Conservation (phyloP, 2,797 vertebrate genomes). For the Xiphorhynchus erythropygius region DNA sequence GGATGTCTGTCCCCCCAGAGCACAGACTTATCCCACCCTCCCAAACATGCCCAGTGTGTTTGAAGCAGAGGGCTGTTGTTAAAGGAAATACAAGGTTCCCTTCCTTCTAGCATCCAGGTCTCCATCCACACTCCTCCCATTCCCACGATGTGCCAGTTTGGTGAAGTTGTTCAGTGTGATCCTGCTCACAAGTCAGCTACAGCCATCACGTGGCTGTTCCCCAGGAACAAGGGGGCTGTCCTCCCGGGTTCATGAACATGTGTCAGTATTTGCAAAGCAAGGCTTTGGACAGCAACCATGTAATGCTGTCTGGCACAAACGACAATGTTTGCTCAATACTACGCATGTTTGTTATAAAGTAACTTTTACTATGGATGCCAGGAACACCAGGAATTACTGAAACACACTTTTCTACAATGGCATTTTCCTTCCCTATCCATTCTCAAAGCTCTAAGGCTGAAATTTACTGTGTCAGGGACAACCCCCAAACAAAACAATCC, state of each 20-base stretch:
- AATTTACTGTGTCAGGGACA: background rate
- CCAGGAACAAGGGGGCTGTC: fast-evolving
- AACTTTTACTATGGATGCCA: background rate
- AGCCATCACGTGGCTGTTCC: background rate
- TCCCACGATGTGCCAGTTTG: background rate
- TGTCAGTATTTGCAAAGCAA: background rate
- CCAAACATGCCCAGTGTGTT: background rate
- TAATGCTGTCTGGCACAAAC: background rate
- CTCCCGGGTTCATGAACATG: background rate
- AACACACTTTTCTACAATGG: background rate
- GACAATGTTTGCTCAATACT: background rate
- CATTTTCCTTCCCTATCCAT: background rate
- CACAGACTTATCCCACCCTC: background rate
- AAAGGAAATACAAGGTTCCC: background rate
- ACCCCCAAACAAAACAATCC: background rate
- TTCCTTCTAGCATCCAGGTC: background rate
- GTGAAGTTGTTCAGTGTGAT: background rate
- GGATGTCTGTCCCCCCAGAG: background rate
- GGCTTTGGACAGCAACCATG: background rate
- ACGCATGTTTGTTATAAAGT: fast-evolving
- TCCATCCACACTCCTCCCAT: background rate
- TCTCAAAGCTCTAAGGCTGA: background rate
- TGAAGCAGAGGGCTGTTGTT: background rate
- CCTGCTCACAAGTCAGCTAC: background rate
- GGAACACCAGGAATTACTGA: background rate